phyloP scores from a whole-genome alignment of 2,888 invertebrate genomes.

The Drosophila niveifrons region DNA sequence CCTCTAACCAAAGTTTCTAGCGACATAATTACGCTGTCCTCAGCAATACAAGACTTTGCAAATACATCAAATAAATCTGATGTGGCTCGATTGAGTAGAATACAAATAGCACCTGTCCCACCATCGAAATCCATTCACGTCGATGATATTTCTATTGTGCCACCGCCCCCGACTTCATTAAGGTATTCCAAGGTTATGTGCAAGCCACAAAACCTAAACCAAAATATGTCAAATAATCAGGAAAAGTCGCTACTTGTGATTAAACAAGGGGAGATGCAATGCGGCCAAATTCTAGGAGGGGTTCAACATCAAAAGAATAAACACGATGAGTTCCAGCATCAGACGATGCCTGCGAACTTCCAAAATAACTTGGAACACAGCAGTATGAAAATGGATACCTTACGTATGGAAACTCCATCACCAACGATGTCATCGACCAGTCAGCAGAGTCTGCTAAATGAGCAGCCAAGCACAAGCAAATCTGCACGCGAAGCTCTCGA shows the following conservation, averaged over 20 bases:
- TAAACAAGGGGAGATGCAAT: background rate
- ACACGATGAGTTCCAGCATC: background rate
- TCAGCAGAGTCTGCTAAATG: background rate
- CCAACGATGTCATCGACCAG: background rate
- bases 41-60: background rate
- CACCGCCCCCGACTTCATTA: conserved; percentile 37
- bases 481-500: too few relatives aligned
- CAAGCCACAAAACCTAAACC: background rate
- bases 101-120: conserved; percentile 17
- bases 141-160: background rate
- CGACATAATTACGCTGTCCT: background rate
- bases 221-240: background rate
- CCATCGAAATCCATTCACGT: background rate
- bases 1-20: background rate
- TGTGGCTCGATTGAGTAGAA: background rate
- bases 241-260: background rate
- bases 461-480: too few relatives aligned
- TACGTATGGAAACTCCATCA: conserved; percentile 19
- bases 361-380: background rate
- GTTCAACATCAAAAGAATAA: too few relatives aligned
- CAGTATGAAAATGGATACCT: conserved; percentile 22
- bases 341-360: background rate
- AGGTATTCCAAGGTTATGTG: background rate
- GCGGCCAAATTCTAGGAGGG: background rate
- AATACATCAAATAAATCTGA: background rate